Evolutionary conservation across 2,113 vertebrate genomes (phyloP).

Genomic region (Prochilodus magdalenae): DNA sequence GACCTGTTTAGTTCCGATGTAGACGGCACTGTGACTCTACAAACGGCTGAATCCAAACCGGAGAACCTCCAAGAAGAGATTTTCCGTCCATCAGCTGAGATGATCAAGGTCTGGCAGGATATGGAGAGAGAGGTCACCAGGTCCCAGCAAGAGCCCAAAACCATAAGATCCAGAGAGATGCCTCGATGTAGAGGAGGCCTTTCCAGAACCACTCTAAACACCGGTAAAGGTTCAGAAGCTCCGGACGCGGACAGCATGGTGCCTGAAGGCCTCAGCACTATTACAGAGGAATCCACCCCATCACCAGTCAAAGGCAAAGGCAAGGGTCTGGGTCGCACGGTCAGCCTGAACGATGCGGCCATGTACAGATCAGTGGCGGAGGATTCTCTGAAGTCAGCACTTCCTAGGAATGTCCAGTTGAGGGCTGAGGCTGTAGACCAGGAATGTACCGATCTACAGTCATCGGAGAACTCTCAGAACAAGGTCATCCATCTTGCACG

Average conservation of each 20-base stretch:
- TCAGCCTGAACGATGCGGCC: conserved; percentile 54
- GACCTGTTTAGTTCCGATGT: conserved; percentile 20
- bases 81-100: conserved; percentile 82
- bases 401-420: conserved; percentile 66
- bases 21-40: conserved; percentile 29
- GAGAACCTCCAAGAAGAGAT: conserved; percentile 68
- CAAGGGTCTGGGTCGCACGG: neutral
- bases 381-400: conserved; percentile 38
- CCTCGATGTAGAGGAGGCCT: neutral
- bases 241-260: conserved; percentile 63
- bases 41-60: neutral
- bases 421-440: conserved; percentile 64
- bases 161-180: conserved; percentile 20
- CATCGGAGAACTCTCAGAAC: neutral
- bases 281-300: conserved; percentile 67
- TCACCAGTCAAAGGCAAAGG: conserved; percentile 56
- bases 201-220: conserved; percentile 27
- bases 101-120: conserved; percentile 82
- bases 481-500: conserved; percentile 86
- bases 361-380: conserved; percentile 53
- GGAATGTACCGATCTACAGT: conserved; percentile 40
- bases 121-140: conserved; percentile 73
- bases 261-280: conserved; percentile 75
- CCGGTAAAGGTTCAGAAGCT: neutral
- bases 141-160: conserved; percentile 44